Evolutionary conservation across 92 coral and sea anemone genomes (phyloP), one percentile per base, ranked within the genome.

Genomic region (Heteractis magnifica): DNA sequence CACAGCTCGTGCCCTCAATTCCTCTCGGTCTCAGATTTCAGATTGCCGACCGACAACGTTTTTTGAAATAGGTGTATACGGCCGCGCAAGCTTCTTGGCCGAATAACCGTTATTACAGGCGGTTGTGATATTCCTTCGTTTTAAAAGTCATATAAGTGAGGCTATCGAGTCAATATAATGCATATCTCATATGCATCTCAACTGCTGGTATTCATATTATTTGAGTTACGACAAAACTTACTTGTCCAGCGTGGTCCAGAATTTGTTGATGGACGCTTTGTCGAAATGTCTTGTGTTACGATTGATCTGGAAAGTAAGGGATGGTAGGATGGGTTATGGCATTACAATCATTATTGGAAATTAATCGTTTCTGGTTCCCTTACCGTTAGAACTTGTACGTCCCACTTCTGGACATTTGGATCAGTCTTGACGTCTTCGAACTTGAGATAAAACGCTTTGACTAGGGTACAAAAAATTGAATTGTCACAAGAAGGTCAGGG

Each of bases 221-320:
- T 73, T 13, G 9, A 20, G 18, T 75, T 49, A 49, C 50, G 3
- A 34, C 34, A 65, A 6, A 16, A 88, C 98, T 88, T 90, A 96
- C 99, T 96, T 96, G 91, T 96, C 99, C 50, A 96, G 90, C 71
- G 86, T 93, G 71, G 95, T 98, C 99, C 99, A 96, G 90, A 94
- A 96, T 55, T 89, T 91, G 56, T 92, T 91, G 90, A 96, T 92
- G 14, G 98, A 94, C 6, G 98, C 99, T 56, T 94, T 92, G 84
- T 96, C 99, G 65, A 96, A 91, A 89, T 96, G 98, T 76, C 99
- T 87, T 83, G 93, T 96, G 88, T 89, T 96, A 76, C 99, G 96
- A 78, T 95, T 96, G 55, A 96, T 94, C 99, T 96, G 65, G 14
- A 77, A 60, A 52, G 19, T 44, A 76, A 51, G 74, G 41, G 11